Percentiles rank a stretch among this genome's conserved stretches.
phyloP scores from a whole-genome alignment of 1,140 invertebrate species.

The Diorhabda sublineata region DNA sequence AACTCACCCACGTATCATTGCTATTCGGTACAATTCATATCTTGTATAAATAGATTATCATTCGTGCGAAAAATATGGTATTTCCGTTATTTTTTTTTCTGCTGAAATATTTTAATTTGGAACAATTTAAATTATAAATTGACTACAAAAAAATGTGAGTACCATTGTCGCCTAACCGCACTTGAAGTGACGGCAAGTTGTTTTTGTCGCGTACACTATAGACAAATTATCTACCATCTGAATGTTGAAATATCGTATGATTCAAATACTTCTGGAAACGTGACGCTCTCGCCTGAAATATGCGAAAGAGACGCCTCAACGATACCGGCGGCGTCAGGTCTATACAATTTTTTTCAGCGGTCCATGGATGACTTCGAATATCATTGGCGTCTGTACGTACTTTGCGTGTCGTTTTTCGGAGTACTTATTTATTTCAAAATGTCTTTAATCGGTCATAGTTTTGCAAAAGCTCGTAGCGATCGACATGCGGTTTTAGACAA shows the following conservation, averaged over 20 bases:
- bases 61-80: too few species aligned
- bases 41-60: too few species aligned
- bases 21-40: too few species aligned
- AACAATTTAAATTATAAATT: too few species aligned
- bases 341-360: conserved; percentile 5
- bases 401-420: conserved; percentile 4
- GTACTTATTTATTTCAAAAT: conserved; percentile 11
- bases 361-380: conserved; percentile 3
- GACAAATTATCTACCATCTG: background rate
- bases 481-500: background rate
- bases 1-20: too few species aligned
- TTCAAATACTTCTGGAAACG: conserved; percentile 2
- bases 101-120: too few species aligned
- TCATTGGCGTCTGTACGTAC: conserved; percentile 8
- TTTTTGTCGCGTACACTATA: background rate
- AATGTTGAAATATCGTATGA: conserved; percentile 4
- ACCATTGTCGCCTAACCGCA: conserved; percentile 1
- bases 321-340: conserved; percentile 1
- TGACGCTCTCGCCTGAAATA: conserved; percentile 1
- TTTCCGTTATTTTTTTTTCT: too few species aligned
- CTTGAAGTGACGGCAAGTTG: background rate
- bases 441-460: conserved; percentile 6
- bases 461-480: conserved; percentile 1
- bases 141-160: background rate
- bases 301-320: conserved; percentile 6